These are phyloP conservation scores for Hyposoter dolosus DNA, from an alignment of 2,888 invertebrate species.

Conservation along the genomic window DNA sequence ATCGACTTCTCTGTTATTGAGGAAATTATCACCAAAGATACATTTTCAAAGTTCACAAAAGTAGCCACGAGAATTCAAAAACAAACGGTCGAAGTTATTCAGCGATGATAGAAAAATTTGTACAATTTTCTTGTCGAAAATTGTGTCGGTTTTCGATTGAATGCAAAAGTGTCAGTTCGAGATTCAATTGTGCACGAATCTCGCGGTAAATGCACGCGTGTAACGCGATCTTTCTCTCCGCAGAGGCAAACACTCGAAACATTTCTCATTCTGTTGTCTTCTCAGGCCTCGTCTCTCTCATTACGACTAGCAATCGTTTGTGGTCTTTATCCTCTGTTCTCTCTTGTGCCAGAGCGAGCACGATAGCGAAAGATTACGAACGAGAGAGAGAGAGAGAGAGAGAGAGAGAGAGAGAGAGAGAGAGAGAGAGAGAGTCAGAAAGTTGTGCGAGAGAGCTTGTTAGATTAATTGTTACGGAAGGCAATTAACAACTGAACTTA, in stretches of 20 bases:
- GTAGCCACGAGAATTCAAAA: background rate
- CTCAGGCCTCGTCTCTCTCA: constrained; percentile 2
- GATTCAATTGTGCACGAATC: constrained; percentile 28
- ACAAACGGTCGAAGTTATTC: background rate
- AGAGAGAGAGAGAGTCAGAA: background rate
- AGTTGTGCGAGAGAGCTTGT: constrained; percentile 56
- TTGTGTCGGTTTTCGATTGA: background rate
- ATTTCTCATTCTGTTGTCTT: constrained; percentile 53
- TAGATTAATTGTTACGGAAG: constrained; percentile 69
- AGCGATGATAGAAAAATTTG: background rate
- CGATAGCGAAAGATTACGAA: background rate
- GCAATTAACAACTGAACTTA: constrained; percentile 65
- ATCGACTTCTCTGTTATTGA: background rate
- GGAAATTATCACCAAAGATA: background rate
- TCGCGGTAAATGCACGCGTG: constrained; percentile 20
- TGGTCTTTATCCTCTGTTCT: constrained; percentile 40
- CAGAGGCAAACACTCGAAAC: constrained; percentile 30
- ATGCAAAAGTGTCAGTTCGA: background rate
- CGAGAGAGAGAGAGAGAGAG: background rate
- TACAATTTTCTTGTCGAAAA: background rate
- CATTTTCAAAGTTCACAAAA: background rate
- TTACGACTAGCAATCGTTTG: constrained; percentile 38
- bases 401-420: background rate
- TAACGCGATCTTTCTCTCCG: constrained; percentile 20
- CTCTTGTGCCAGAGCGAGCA: background rate